These are phyloP conservation scores for Crematogaster levior DNA, from an alignment of 2,888 invertebrate species.

Conservation along the genomic window DNA sequence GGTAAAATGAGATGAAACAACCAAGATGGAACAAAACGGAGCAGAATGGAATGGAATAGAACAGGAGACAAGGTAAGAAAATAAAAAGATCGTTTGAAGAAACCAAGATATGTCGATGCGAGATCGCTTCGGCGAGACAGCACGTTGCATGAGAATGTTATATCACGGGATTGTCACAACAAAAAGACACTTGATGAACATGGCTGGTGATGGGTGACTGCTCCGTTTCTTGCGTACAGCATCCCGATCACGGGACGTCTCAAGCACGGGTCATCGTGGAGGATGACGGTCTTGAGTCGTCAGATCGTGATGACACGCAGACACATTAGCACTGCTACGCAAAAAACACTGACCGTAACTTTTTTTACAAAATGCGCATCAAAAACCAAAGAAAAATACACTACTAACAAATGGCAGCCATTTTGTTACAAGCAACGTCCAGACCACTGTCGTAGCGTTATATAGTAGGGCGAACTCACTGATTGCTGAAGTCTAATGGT, in stretches of 20 bases:
- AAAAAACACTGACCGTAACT: slow-evolving; percentile 71
- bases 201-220: slow-evolving; percentile 77
- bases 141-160: slow-evolving; percentile 69
- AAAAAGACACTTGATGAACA: slow-evolving; percentile 78
- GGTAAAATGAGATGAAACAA: not conserved
- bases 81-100: not conserved
- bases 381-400: slow-evolving; percentile 79
- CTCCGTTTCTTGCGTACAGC: slow-evolving; percentile 74
- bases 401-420: slow-evolving; percentile 86
- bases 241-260: slow-evolving; percentile 63
- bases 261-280: not conserved
- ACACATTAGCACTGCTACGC: slow-evolving; percentile 53
- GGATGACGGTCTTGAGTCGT: not conserved
- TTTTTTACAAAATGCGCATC: slow-evolving; percentile 75
- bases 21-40: not conserved
- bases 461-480: not conserved
- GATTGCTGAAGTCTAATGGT: no score
- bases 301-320: slow-evolving; percentile 40
- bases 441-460: slow-evolving; percentile 54
- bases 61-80: not conserved
- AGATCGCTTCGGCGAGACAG: slow-evolving; percentile 71
- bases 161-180: slow-evolving; percentile 79
- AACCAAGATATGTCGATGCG: not conserved
- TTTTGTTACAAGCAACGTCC: slow-evolving; percentile 83
- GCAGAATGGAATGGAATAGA: no score